Percentiles rank a stretch among this genome's conserved stretches.
Conservation (phyloP, 2,113 vertebrate genomes). For the Nannobrachium achirus region DNA sequence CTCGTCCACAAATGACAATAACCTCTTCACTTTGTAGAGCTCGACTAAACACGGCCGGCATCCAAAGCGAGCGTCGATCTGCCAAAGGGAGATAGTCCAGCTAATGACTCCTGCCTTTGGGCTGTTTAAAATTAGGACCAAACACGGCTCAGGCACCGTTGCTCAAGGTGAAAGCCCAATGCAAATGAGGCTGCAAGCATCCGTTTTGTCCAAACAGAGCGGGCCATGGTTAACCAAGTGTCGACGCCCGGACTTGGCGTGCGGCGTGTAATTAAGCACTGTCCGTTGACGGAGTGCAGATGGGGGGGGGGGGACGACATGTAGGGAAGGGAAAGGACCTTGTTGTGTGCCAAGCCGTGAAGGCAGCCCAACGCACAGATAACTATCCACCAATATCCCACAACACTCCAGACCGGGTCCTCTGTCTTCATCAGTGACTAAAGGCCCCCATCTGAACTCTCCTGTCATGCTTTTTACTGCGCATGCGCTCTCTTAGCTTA, state of each 20-base stretch:
- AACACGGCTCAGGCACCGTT: background rate
- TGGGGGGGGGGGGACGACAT: background rate
- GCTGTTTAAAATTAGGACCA: background rate
- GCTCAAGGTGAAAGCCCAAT: conserved; percentile 2
- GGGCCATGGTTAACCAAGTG: background rate
- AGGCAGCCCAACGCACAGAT: conserved; percentile 5
- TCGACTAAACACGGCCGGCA: background rate
- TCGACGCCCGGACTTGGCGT: background rate
- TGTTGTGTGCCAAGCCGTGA: conserved; percentile 16
- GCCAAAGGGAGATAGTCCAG: too few species aligned
- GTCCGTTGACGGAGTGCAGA: background rate
- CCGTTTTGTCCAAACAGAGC: background rate
- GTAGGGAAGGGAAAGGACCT: conserved; percentile 9
- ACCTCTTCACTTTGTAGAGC: background rate
- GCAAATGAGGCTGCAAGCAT: background rate
- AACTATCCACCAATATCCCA: conserved; percentile 9
- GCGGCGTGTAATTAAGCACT: background rate
- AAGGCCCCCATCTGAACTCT: background rate
- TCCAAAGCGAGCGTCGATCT: background rate
- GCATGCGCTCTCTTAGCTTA: background rate
- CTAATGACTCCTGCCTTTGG: background rate
- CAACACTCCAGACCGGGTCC: conserved; percentile 22
- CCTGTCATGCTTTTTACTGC: background rate
- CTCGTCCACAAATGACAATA: conserved; percentile 24
- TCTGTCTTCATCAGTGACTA: conserved; percentile 40